Evolutionary conservation across 2,888 invertebrate species (phyloP), one percentile per base, ranked within the genome.

Genomic region (Diarsia brunnea): DNA sequence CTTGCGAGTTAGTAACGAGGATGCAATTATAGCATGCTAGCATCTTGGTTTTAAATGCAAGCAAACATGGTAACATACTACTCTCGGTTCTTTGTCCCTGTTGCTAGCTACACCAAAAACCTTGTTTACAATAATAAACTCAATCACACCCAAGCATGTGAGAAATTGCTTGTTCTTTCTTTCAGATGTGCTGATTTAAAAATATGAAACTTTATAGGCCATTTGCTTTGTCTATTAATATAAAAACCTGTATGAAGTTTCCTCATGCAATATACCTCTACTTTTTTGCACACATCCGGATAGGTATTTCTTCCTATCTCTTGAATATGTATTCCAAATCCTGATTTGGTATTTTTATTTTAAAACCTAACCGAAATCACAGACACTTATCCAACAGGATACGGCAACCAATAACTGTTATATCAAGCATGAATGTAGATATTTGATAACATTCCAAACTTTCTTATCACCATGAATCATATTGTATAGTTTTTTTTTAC

Each of bases 391-490:
- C 51, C 53, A 68, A 79, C 68, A 80, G 81, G 68, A 79, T 75
- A 75, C 75, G 53, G 58, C 27, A 58, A 38, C 61, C n/a, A 74
- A 63, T 55, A 63, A 63, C 73, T 66, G 7, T 80, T 60, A 75
- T 75, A 75, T 81, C 75, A 75, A 60, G 38, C 51, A 68, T 68
- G 74, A 74, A 79, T 64, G 31, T 81, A 81, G 81, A 69, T 81
- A 79, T 75, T 81, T 81, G 81, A 75, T 79, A 79, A 66, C 27
- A 69, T 66, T 64, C 55, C 16, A 68, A n/a, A 67, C 24, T 80
- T 74, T 74, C 80, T 80, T 79, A 79, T 79, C 78, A 74, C 45
- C 8, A 58, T 79, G 80, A 74, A 64, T 80, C 67, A 79, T 68
- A 2, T 55, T 43, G 53, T 19, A 31, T 55, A 45, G 21, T 45